Percentiles rank a stretch among this genome's conserved stretches.
Conservation (phyloP, 30 jellyfish, hydroid and myxozoan species). For the Catostylus mosaicus region DNA sequence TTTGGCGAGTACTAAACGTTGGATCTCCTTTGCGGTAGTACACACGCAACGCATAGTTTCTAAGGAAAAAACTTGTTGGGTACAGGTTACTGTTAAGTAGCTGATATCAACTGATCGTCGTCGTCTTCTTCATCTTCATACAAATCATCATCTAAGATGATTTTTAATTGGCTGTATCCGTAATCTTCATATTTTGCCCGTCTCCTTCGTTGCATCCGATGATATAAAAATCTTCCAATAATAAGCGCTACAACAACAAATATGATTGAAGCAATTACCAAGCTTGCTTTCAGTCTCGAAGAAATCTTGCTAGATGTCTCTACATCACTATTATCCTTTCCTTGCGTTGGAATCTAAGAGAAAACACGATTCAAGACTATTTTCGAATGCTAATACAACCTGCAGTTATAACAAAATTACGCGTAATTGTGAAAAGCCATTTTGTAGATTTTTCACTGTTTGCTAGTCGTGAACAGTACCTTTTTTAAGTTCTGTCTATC, state of each 20-base stretch:
- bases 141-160: conserved; percentile 43
- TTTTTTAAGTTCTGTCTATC: too few species aligned
- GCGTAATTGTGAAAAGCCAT: too few species aligned
- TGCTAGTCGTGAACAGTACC: too few species aligned
- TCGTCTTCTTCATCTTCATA: conserved; percentile 69
- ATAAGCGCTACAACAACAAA: conserved; percentile 43
- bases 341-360: conserved; percentile 1
- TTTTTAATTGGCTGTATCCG: conserved; percentile 72
- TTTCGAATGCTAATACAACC: too few species aligned
- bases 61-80: too few species aligned
- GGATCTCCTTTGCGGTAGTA: too few species aligned
- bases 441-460: too few species aligned
- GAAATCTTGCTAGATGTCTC: neutral
- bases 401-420: too few species aligned
- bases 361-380: too few species aligned
- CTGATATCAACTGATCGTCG: conserved; percentile 68
- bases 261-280: conserved; percentile 56
- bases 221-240: conserved; percentile 26
- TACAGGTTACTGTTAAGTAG: conserved; percentile 29
- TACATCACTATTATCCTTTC: neutral
- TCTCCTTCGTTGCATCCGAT: conserved; percentile 38
- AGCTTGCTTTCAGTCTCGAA: conserved; percentile 52
- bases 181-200: conserved; percentile 68
- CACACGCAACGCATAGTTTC: too few species aligned
- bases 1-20: too few species aligned